Evolutionary conservation across 1,140 invertebrate genomes (phyloP).

Genomic region (Drosophila eugracilis): DNA sequence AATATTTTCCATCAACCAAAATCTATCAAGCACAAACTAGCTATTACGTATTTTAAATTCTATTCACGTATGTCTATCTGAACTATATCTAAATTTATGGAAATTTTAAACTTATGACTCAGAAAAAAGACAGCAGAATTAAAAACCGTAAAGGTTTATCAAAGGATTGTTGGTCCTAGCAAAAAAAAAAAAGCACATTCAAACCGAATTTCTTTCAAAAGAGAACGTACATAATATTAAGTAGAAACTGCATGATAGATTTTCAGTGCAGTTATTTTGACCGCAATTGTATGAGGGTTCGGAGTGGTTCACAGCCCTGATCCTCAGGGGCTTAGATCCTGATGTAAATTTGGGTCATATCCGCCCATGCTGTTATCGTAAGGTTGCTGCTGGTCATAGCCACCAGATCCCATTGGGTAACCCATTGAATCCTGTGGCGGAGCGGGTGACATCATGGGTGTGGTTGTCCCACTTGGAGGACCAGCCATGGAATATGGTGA

Average conservation of each 20-base stretch:
- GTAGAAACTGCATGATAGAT: constrained; percentile 5
- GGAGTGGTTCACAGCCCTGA: constrained; percentile 21
- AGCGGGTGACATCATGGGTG: constrained; percentile 96
- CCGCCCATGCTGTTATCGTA: constrained; percentile 94
- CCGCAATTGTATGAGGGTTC: too few species aligned
- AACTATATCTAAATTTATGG: constrained; percentile 7
- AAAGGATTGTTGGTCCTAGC: not conserved
- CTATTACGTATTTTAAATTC: constrained; percentile 1
- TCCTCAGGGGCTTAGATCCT: constrained; percentile 89
- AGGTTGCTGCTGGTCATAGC: constrained; percentile 93
- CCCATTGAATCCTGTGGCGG: constrained; percentile 95
- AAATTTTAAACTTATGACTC: constrained; percentile 3
- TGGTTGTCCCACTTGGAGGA: constrained; percentile 93
- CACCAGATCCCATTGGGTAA: constrained; percentile 93
- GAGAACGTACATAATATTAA: constrained; percentile 1
- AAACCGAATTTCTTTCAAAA: not conserved
- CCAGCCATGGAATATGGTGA: constrained; percentile 96
- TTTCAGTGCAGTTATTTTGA: too few species aligned
- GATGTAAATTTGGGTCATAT: constrained; percentile 94
- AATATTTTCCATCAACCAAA: not conserved
- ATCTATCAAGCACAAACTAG: constrained; percentile 5
- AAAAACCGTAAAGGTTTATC: not conserved
- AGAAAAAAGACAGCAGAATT: constrained; percentile 1
- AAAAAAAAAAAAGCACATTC: not conserved
- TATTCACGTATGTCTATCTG: constrained; percentile 3